A percentile compares a stretch with the other conserved stretches of the same genome.
Conservation (phyloP, 2,113 vertebrate species). For the Climacteris rufus region DNA sequence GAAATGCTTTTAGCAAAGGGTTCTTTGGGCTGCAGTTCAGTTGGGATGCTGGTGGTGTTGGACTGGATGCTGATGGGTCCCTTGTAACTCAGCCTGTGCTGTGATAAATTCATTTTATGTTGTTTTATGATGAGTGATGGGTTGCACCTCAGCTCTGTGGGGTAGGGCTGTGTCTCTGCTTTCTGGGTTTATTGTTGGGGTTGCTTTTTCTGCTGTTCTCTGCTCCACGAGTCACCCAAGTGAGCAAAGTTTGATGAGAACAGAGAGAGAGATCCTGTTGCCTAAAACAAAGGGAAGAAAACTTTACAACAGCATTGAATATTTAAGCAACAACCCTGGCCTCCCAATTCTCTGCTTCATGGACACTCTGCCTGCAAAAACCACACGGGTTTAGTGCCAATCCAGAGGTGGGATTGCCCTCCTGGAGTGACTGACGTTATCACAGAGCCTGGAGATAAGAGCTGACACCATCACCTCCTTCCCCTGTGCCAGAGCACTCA, state of each 20-base stretch:
- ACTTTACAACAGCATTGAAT: too few species aligned
- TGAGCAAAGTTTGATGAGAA: neutral
- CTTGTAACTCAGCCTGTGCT: neutral
- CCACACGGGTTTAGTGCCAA: rapidly evolving
- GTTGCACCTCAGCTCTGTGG: neutral
- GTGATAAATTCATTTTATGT: neutral
- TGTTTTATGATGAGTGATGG: neutral
- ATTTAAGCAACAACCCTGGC: neutral
- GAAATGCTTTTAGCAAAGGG: neutral
- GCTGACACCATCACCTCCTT: neutral
- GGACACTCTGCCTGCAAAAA: neutral
- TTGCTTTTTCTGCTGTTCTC: neutral
- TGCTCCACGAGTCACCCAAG: neutral
- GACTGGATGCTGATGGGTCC: neutral
- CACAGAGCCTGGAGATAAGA: rapidly evolving
- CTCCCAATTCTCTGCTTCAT: neutral
- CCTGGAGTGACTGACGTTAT: rapidly evolving
- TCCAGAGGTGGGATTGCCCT: neutral
- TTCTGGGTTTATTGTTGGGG: neutral
- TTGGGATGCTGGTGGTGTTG: neutral
- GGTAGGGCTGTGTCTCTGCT: neutral
- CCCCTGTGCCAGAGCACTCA: neutral
- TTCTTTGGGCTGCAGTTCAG: neutral
- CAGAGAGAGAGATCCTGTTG: too few species aligned
- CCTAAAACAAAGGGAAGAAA: too few species aligned